Evolutionary conservation across 2,888 invertebrate species (phyloP).

Genomic region (Drosophila macrospina): DNA sequence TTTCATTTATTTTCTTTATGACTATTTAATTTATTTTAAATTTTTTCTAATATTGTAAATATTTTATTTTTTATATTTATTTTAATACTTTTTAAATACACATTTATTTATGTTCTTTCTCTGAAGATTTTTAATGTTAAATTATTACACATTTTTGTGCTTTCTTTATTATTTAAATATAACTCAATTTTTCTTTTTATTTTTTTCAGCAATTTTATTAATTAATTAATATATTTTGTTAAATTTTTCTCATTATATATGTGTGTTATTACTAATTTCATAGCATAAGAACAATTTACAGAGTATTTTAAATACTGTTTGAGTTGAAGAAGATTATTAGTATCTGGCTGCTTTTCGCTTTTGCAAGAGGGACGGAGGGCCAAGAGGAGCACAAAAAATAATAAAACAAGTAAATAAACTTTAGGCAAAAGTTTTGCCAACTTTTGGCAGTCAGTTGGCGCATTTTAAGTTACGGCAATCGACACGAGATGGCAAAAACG

Average conservation of each 20-base stretch:
- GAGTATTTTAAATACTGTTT: not conserved
- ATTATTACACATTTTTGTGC: no score
- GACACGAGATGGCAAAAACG: constrained; percentile 44
- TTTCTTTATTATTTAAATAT: no score
- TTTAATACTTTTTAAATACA: no score
- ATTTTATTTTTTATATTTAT: not conserved
- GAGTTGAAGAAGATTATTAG: not conserved
- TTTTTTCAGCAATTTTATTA: no score
- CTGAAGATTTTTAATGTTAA: no score
- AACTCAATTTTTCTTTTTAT: no score
- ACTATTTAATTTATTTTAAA: not conserved
- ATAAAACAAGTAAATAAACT: constrained; percentile 78
- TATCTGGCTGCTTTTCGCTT: not conserved
- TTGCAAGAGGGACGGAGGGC: not conserved
- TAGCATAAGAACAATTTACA: not conserved
- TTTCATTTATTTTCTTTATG: not conserved
- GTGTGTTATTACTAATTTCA: no score
- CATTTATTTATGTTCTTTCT: no score
- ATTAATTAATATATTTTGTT: no score
- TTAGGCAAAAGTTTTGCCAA: constrained; percentile 72
- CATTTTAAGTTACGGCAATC: constrained; percentile 77
- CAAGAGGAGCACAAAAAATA: constrained; percentile 23
- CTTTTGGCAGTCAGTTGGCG: constrained; percentile 79
- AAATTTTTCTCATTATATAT: no score
- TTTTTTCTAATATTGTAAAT: not conserved